Base-by-base conservation (phyloP, 2,888 invertebrate species). In the Cinara cedri region DNA sequence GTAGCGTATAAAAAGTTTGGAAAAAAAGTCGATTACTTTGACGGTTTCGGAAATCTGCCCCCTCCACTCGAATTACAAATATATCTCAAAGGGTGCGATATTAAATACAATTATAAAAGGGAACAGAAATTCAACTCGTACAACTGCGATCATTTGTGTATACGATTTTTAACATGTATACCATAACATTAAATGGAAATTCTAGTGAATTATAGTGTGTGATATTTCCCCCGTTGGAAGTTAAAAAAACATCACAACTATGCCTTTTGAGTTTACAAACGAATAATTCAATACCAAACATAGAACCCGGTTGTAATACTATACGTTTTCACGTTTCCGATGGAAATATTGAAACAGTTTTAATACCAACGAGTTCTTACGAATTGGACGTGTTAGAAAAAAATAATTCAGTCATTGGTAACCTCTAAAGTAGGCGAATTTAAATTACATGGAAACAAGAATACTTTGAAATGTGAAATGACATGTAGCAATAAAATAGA, bases 41-140 rank as follows among this genome's bases (percentile, higher is more conserved):
- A 86, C 81, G 85, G 85, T 76, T 86, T 85, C 82, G 85, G 85
- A 10, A 84, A 86, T 82, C 82, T 85, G 34, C 82, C 82, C 72
- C 81, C 81, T 0, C 70, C 34, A 8, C 3, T 34, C 11, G 51
- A 70, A 54, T 1, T 54, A 24, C n/a, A 70, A 16, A 70, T 19
- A 34, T 54, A 70, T 54, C n/a, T 70, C 8, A 34, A 26, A 16
- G 54, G 34, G 0, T 72, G 57, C 46, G 21, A 49, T 49, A 49
- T 49, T 44, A 49, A 42, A 46, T 66, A 66, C 14, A 66, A 66
- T 49, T 49, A 66, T 46, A 14, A 46, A 1, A 46, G 21, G 14
- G 4, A 49, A 49, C 26, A 24, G 1, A 24, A 49, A 66, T 66
- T 21, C 13, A 21, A 66, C 46, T 21, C 66, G 14, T 14, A 19